Base-by-base conservation (phyloP, 1,140 invertebrate genomes). In the Orchesella cincta region DNA sequence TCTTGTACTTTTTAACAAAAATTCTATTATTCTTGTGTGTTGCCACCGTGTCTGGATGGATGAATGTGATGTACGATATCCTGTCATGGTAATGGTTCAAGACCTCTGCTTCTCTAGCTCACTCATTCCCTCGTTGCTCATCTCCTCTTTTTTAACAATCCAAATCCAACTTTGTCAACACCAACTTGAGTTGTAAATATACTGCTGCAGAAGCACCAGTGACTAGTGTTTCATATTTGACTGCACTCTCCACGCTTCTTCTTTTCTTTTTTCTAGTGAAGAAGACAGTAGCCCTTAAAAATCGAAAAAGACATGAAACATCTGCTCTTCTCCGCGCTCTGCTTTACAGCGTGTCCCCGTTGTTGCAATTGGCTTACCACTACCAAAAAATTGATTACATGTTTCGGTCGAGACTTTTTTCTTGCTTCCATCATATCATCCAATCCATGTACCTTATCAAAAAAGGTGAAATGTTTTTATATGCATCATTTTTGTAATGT, bases 41-140 rank as follows among this genome's bases (percentile, higher is more conserved):
- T 67, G 62, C 62, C 62, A 67, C 62, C 8, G 62, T 67, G 62
- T 67, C 62, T 67, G 62, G 62, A 67, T 67, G 29, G 8, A 23
- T 16, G 5, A 29, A 23, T 67, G 8, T 12, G 23, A 16, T 57
- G 54, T 57, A 57, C 54, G 26, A 57, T 33, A 67, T 67, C 62
- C 62, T 67, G 54, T 57, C 54, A 57, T 57, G 3, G 8, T 57
- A 12, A 57, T 26, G n/a, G n/a, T n/a, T n/a, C n/a, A n/a, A n/a
- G n/a, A n/a, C 54, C 12, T 57, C 54, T 14, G 8, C 54, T 14
- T 57, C 54, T 18, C 39, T 46, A n/a, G n/a, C n/a, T n/a, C 39
- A 5, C 39, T 46, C 39, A 8, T 18, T 18, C 18, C 39, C 39
- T 46, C 39, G 18, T 5, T 46, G 5, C 39, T 46, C 5, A 46